Evolutionary conservation across 92 coral and sea anemone species (phyloP).

Genomic region (Porites divaricata): DNA sequence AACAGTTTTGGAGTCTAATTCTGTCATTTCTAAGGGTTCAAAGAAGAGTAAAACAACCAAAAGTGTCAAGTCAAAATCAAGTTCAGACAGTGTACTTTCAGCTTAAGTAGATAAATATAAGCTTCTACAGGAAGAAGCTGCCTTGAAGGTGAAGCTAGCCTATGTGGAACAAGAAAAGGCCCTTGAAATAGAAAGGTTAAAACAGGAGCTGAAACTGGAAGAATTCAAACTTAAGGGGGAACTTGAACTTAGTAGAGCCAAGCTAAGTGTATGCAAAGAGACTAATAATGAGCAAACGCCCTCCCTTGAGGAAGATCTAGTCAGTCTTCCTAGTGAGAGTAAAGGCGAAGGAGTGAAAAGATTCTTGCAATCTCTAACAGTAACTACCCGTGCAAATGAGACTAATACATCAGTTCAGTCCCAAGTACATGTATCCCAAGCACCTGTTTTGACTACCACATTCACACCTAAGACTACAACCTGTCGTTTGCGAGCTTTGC

Average conservation of each 20-base stretch:
- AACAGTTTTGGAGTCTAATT: not conserved
- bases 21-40: conserved; percentile 12
- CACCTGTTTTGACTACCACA: not conserved
- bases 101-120: not conserved
- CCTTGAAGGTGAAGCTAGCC: conserved; percentile 15
- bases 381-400: conserved; percentile 8
- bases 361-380: conserved; percentile 9
- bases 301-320: conserved; percentile 13
- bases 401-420: not conserved
- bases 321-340: conserved; percentile 1
- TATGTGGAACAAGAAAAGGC: conserved; percentile 1
- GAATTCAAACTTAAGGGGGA: conserved; percentile 12
- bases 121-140: conserved; percentile 17
- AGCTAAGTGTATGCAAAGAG: conserved; percentile 16
- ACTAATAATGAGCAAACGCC: conserved; percentile 4
- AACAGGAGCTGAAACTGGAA: conserved; percentile 7
- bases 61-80: not conserved
- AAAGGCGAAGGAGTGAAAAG: conserved; percentile 9
- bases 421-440: not conserved
- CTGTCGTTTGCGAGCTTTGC: conserved; percentile 2
- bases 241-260: conserved; percentile 6
- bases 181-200: not conserved
- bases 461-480: not conserved
- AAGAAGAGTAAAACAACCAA: conserved; percentile 8
- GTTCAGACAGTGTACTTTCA: not conserved